Evolutionary conservation across 2,797 vertebrate genomes (phyloP), one percentile per base, ranked within the genome.

Genomic region (Sardinella longiceps): DNA sequence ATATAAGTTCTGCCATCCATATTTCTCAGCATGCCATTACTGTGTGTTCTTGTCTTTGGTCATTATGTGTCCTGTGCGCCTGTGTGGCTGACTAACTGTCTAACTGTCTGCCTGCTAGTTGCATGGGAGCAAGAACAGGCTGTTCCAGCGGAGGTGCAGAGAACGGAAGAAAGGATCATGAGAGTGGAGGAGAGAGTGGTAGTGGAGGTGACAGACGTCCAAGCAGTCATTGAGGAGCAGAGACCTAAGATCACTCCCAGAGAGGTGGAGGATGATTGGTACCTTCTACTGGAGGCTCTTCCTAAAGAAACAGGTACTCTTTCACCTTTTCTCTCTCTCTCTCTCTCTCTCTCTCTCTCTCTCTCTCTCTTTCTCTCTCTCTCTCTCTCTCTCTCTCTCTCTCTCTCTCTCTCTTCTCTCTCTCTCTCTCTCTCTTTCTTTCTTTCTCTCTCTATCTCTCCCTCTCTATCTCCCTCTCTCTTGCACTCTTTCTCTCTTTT

Each of bases 211-310:
- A 92, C 82, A 89, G 20, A 43, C 90, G 83, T 74, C 70, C 20
- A 25, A 39, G 90, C 90, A 2, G 84, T 82, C 84, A 93, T 93
- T 89, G 90, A 89, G 90, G 89, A 91, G 80, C 90, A 93, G 89
- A 92, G 92, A 86, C 86, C 3, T 51, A 89, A 84, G 0, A 5
- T 23, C 18, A 53, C 37, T 80, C 43, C 9, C 84, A 37, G 86
- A 87, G 15, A 92, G 88, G 51, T 88, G 87, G 81, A 81, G 82
- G 93, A 93, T 82, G 94, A 95, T 83, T 96, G 95, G 95, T 96
- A 94, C 93, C 86, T 92, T 88, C 90, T 95, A 4, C 91, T 95
- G 53, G 93, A 94, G 80, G 74, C 51, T 90, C 89, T 58, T 39
- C 83, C 60, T 84, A 91, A 88, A 89, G 83, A 90, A 89, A 88